These are phyloP conservation scores for Platygyra sinensis DNA, from an alignment of 64 coral and sea anemone species.

Conservation along the genomic window DNA sequence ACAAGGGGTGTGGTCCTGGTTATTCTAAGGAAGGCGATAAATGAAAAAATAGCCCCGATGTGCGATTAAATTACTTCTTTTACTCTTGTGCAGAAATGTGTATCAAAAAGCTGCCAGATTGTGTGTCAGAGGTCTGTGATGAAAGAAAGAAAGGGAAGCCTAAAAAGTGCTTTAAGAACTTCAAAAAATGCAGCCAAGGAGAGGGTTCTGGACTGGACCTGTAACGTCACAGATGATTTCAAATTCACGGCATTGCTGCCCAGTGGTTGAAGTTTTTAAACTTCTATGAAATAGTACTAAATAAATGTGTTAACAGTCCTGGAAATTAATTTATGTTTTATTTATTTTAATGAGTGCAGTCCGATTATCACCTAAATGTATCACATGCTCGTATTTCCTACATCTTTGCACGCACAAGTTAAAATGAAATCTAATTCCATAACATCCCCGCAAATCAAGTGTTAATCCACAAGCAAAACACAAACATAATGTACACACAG, in stretches of 20 bases:
- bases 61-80: background rate
- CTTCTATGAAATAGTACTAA: background rate
- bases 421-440: too few species aligned
- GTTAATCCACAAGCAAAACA: too few species aligned
- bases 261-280: background rate
- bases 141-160: background rate
- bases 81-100: background rate
- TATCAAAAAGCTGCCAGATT: background rate
- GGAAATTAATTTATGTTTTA: too few species aligned
- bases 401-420: too few species aligned
- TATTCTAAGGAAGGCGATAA: too few species aligned
- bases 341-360: too few species aligned
- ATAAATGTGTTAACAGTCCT: background rate
- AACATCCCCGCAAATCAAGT: too few species aligned
- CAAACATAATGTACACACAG: too few species aligned
- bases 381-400: too few species aligned
- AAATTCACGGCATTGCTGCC: background rate
- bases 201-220: background rate
- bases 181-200: background rate
- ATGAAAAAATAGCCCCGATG: too few species aligned
- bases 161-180: background rate
- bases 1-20: too few species aligned
- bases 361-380: too few species aligned
- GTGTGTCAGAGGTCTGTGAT: background rate
- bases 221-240: background rate